Percentiles rank a stretch among this genome's conserved stretches.
phyloP scores from a whole-genome alignment of 2,113 vertebrate species.

The Coregonus clupeaformis region DNA sequence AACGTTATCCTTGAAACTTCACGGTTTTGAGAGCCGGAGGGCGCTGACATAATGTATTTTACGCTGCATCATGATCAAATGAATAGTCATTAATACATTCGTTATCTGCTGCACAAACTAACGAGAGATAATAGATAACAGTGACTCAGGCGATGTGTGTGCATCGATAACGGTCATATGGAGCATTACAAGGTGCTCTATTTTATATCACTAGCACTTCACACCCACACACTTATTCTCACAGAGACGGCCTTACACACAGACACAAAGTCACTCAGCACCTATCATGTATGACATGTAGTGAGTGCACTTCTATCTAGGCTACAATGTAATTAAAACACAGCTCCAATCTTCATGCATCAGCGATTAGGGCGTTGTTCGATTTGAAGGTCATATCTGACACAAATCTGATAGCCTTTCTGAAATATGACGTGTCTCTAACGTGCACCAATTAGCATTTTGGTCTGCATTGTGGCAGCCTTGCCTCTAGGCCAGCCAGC shows the following conservation, averaged over 20 bases:
- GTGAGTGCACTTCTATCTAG: neutral
- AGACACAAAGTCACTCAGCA: neutral
- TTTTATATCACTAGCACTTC: neutral
- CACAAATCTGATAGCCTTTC: constrained; percentile 20
- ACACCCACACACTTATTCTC: neutral
- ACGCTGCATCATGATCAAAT: neutral
- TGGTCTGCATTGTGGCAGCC: constrained; percentile 30
- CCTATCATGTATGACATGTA: too few species aligned
- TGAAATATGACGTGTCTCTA: constrained; percentile 26
- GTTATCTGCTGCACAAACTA: neutral
- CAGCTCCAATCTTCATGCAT: neutral
- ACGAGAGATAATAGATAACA: too few species aligned
- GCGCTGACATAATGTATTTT: neutral
- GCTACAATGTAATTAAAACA: constrained; percentile 3
- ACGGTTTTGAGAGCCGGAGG: neutral
- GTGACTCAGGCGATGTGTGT: neutral
- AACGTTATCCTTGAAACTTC: neutral
- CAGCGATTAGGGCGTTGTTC: constrained; percentile 7
- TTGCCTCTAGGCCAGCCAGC: constrained; percentile 17
- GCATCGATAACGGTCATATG: neutral
- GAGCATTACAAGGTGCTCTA: neutral
- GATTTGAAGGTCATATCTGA: constrained; percentile 32
- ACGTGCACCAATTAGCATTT: constrained; percentile 26
- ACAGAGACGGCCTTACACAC: neutral
- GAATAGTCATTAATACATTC: neutral